Evolutionary conservation across 2,888 invertebrate species (phyloP).

Genomic region (Drosophila subsilvestris): DNA sequence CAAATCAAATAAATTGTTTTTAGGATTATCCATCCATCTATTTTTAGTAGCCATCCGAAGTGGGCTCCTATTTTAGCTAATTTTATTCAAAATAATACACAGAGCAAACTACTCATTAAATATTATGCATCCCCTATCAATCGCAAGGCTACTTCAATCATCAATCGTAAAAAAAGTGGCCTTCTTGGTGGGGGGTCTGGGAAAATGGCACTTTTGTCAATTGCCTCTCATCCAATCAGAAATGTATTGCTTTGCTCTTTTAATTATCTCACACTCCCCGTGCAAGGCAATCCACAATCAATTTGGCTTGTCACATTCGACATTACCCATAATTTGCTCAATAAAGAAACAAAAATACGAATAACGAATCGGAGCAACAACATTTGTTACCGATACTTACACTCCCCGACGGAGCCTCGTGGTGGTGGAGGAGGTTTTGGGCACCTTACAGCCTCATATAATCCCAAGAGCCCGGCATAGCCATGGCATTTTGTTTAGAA

Average conservation of each 20-base stretch:
- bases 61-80: no score
- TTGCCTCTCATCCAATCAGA: constrained; percentile 33
- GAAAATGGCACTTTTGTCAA: constrained; percentile 32
- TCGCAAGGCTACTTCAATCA: not conserved
- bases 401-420: not conserved
- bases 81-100: not conserved
- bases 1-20: no score
- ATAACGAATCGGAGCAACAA: constrained; percentile 1
- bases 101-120: not conserved
- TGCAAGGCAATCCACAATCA: constrained; percentile 20
- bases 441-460: constrained; percentile 34
- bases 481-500: constrained; percentile 80
- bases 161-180: constrained; percentile 21
- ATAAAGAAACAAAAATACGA: constrained; percentile 11
- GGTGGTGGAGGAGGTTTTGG: not conserved
- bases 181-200: not conserved
- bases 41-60: no score
- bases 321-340: constrained; percentile 41
- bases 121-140: not conserved
- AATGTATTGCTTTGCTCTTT: constrained; percentile 39
- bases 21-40: no score
- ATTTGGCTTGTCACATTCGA: constrained; percentile 42
- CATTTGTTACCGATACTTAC: constrained; percentile 29
- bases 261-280: constrained; percentile 15
- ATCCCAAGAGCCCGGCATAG: constrained; percentile 55